Evolutionary conservation across 2,888 invertebrate genomes (phyloP).

Genomic region (Chrysotoxum bicinctum): DNA sequence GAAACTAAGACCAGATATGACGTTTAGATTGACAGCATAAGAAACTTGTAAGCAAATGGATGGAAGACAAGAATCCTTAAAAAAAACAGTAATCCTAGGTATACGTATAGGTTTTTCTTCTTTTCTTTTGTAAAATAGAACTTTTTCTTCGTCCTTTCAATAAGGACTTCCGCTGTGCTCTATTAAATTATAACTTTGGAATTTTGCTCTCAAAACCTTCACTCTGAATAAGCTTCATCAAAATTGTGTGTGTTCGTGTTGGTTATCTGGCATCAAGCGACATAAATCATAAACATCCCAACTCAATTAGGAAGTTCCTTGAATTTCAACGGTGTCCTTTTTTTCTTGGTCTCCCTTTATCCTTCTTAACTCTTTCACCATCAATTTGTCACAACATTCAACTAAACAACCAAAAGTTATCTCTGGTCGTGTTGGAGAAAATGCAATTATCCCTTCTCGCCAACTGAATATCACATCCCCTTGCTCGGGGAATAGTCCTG

Average conservation of each 20-base stretch:
- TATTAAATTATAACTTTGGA: slow-evolving; percentile 61
- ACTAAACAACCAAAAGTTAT: slow-evolving; percentile 47
- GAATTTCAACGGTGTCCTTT: slow-evolving; percentile 24
- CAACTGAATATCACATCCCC: slow-evolving; percentile 48
- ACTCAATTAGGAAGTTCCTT: slow-evolving; percentile 66
- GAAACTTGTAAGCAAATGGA: slow-evolving; percentile 54
- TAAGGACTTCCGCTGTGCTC: slow-evolving; percentile 44
- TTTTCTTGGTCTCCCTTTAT: background rate
- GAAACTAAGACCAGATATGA: slow-evolving; percentile 69
- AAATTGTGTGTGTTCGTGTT: slow-evolving; percentile 36
- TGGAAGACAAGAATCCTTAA: slow-evolving; percentile 7
- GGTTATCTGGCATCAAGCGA: slow-evolving; percentile 32
- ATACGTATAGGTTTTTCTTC: background rate
- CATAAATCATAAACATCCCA: slow-evolving; percentile 71
- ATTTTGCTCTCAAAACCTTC: background rate
- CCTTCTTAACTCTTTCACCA: slow-evolving; percentile 46
- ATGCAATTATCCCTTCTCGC: slow-evolving; percentile 65
- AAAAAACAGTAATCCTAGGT: background rate
- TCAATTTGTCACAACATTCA: slow-evolving; percentile 68
- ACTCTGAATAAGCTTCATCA: slow-evolving; percentile 33
- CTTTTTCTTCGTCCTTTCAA: slow-evolving; percentile 21
- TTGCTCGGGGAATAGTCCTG: slow-evolving; percentile 59
- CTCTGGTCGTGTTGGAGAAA: slow-evolving; percentile 44
- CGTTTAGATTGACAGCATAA: slow-evolving; percentile 69
- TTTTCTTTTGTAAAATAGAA: background rate